Base-by-base conservation (phyloP, 2,888 invertebrate genomes). In the Kryphioiulus occultus region DNA sequence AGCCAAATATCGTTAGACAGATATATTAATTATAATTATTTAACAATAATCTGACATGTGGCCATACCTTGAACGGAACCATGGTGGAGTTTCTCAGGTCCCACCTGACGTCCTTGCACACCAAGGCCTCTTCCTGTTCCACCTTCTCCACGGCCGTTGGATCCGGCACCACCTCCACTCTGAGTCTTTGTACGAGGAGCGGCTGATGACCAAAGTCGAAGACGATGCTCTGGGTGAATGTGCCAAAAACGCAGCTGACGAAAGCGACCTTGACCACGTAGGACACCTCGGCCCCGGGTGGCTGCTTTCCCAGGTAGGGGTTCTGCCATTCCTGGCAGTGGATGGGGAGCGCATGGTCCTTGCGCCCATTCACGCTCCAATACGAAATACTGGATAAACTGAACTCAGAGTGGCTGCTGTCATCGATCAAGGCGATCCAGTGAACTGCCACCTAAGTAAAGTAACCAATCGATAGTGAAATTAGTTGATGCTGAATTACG, bases 141-240 rank as follows among this genome's bases (percentile, higher is more conserved):
- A 68, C 83, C 22, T 87, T 42, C 78, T 89, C 89, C 17, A 86
- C 88, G 39, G 32, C 92, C 91, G 96, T 95, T 19, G 94, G 93
- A 0, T 94, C 93, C 0, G 95, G 95, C 26, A 95, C 93, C 4
- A 96, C 95, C 91, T 96, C 96, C 4, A 96, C 95, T 91, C 95
- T 95, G 35, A 96, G 92, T 86, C 91, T 90, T 85, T 91, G 89
- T 53, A 90, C 94, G 94, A 87, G 92, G 91, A 92, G 91, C 15
- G 92, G 91, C 87, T 91, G 91, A 59, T 89, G 89, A 0, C 95
- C 95, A 90, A 95, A 95, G 91, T 95, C 96, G 91, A 96, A 95
- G 4, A 96, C 94, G 1, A 96, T 93, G 0, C 95, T 94, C 91
- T 96, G 96, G 2, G 95, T 93, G 91, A 96, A 96, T 3, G 96